Evolutionary conservation across 2,113 vertebrate genomes (phyloP).

Genomic region (Phalacrocorax carbo): DNA sequence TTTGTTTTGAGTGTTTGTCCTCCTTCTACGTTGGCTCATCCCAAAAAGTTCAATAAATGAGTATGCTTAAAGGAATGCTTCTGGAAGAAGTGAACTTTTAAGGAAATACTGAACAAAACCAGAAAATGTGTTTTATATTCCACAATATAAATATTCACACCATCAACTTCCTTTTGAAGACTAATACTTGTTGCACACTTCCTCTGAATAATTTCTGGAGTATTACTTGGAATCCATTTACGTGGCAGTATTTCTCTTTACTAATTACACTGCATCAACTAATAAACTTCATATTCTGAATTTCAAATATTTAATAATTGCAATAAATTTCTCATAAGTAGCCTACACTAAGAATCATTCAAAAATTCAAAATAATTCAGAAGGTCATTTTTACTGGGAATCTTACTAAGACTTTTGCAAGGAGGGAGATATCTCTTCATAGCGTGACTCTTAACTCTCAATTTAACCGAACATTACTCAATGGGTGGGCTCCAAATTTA

Average conservation of each 20-base stretch:
- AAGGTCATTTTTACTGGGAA: neutral
- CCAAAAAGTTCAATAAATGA: neutral
- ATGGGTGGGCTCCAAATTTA: neutral
- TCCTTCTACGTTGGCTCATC: neutral
- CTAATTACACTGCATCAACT: neutral
- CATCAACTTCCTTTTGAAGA: neutral
- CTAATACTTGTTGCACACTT: neutral
- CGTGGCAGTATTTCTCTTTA: neutral
- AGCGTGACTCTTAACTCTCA: neutral
- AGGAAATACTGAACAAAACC: neutral
- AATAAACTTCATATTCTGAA: neutral
- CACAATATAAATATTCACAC: neutral
- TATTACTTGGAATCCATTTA: neutral
- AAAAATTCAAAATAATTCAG: neutral
- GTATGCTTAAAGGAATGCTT: neutral
- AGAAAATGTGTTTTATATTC: neutral
- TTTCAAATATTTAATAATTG: neutral
- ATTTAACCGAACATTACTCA: accelerated
- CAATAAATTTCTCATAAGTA: neutral
- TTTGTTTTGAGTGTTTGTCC: neutral
- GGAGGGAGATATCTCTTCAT: neutral
- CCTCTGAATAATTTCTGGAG: neutral
- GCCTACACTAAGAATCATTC: neutral
- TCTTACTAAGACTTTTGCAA: neutral
- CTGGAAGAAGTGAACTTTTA: neutral